Base-by-base conservation (phyloP, 2,113 vertebrate genomes). In the Catharus bicknelli region DNA sequence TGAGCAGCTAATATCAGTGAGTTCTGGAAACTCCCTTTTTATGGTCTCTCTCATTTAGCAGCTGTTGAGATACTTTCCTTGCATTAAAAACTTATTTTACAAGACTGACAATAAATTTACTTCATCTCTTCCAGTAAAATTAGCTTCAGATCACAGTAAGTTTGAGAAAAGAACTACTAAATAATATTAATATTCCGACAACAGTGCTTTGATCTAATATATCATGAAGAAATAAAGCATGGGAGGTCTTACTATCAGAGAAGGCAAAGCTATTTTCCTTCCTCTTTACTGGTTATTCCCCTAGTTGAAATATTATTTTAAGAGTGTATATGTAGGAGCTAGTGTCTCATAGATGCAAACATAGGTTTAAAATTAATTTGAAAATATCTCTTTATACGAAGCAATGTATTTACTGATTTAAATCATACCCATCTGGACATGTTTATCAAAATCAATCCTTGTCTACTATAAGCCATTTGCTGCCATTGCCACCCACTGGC, bases 11-110 rank as follows among this genome's bases (percentile, higher is more conserved):
- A 97, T 97, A 97, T 93, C 96, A 96, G 96, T 95, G 86, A 90
- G 93, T 88, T 94, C 95, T 98, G 98, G 98, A 98, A 98, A 98
- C 96, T 97, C 98, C 98, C 98, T 97, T 97, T 96, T 97, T 96
- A 94, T 96, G 94, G 69, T 96, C 88, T 97, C 54, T 96, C 78
- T 96, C 72, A 16, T 95, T 96, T 90, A 93, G 91, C 96, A 97
- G 96, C 92, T 97, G 95, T 96, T 97, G 75, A 90, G 96, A 96
- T 97, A 94, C 96, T 88, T 95, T 95, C 94, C 93, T 95, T 96
- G 62, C 89, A 76, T 86, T 63, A 80, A 96, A 84, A 94, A 86
- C 45, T 75, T 94, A 64, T 42, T 94, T 93, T 73, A 94, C 77
- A 27, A 63, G 57, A 81, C 73, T 83, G 83, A 42, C 48, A 75